Evolutionary conservation across 2,113 vertebrate species (phyloP).

Genomic region (Pteronura brasiliensis): DNA sequence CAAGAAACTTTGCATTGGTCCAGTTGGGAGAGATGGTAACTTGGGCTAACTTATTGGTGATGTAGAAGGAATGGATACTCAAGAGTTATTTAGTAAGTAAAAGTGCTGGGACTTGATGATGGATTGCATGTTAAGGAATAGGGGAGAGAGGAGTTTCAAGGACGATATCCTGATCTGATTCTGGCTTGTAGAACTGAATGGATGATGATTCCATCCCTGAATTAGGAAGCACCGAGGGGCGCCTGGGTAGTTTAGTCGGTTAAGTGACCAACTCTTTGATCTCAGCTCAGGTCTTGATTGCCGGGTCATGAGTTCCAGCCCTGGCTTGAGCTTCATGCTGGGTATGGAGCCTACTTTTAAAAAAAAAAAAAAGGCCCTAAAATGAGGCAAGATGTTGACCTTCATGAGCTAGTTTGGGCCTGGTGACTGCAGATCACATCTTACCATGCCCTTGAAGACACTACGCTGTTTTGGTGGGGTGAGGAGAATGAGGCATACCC

Average conservation of each 20-base stretch:
- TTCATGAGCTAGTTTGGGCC: neutral
- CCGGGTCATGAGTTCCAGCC: neutral
- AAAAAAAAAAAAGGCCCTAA: neutral
- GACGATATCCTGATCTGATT: neutral
- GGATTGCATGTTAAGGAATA: neutral
- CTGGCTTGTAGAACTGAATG: neutral
- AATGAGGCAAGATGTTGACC: neutral
- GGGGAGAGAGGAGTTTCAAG: neutral
- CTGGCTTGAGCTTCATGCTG: neutral
- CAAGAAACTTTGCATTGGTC: neutral
- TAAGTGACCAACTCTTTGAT: neutral
- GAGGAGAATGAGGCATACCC: too few relatives aligned
- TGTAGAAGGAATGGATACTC: neutral
- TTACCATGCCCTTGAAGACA: neutral
- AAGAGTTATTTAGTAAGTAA: neutral
- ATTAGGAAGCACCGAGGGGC: neutral
- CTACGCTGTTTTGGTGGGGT: neutral
- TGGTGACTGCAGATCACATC: neutral
- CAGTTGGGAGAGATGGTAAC: neutral
- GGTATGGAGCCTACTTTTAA: neutral
- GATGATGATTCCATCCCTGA: neutral
- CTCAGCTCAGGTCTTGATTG: neutral
- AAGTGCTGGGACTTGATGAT: neutral
- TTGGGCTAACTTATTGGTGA: neutral
- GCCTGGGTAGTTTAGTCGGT: neutral